A percentile compares a stretch with the other conserved stretches of the same genome.
phyloP scores from a whole-genome alignment of 1,140 invertebrate genomes.

The Dryas iulia region DNA sequence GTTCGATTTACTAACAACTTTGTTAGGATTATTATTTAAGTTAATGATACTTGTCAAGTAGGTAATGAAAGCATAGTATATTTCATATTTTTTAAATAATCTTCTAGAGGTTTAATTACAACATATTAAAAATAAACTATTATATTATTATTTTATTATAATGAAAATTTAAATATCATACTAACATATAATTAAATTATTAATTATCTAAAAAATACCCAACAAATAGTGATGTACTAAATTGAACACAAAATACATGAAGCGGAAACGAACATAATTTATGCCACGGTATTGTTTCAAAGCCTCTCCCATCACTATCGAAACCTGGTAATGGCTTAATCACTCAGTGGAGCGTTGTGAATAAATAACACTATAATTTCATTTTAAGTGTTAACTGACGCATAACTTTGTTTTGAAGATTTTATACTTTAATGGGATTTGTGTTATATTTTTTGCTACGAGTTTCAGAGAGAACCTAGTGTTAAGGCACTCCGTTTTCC shows the following conservation, averaged over 20 bases:
- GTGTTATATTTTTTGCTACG: no score
- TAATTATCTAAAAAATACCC: not conserved
- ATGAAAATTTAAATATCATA: no score
- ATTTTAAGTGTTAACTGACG: not conserved
- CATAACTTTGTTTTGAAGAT: not conserved
- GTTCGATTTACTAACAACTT: no score
- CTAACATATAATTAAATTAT: no score
- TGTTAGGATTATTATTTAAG: no score
- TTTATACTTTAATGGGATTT: not conserved
- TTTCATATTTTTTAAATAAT: no score
- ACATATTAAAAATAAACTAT: no score
- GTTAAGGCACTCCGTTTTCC: not conserved
- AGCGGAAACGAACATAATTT: constrained; percentile 12
- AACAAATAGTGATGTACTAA: not conserved
- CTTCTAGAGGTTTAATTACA: no score
- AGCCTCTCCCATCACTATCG: constrained; percentile 12
- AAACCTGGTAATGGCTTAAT: constrained; percentile 16
- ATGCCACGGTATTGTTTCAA: constrained; percentile 18
- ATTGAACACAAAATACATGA: not conserved
- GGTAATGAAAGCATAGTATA: no score
- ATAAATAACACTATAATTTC: constrained; percentile 19
- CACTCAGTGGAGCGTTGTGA: constrained; percentile 10
- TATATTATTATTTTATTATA: no score
- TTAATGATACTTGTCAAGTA: no score
- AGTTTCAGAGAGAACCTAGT: not conserved